A percentile compares a stretch with the other conserved stretches of the same genome.
Conservation (phyloP, 2,797 vertebrate genomes). For the Semotilus atromaculatus region DNA sequence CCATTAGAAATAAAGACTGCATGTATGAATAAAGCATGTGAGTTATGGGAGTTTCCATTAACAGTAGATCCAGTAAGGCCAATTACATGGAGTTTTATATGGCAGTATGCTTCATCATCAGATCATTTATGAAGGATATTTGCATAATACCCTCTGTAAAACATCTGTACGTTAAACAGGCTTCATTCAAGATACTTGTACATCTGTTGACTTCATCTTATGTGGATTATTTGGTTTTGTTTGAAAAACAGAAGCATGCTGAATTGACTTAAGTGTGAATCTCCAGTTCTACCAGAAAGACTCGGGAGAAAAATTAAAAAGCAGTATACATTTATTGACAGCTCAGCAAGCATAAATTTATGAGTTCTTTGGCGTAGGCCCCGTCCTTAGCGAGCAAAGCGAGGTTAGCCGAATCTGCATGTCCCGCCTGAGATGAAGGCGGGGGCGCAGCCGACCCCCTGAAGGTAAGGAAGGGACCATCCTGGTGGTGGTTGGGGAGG, state of each 20-base stretch:
- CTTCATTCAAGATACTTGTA: background rate
- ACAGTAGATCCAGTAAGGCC: background rate
- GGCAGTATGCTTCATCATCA: background rate
- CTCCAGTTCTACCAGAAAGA: too few relatives aligned
- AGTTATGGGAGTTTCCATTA: background rate
- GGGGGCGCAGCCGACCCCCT: too few relatives aligned
- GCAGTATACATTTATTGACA: too few relatives aligned
- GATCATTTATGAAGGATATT: background rate
- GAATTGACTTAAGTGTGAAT: conserved; percentile 1
- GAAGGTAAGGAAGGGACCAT: too few relatives aligned
- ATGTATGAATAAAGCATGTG: background rate
- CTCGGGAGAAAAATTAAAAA: too few relatives aligned
- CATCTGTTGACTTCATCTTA: background rate
- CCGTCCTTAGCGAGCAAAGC: too few relatives aligned
- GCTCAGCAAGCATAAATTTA: too few relatives aligned
- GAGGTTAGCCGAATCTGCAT: too few relatives aligned
- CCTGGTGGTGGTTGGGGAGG: too few relatives aligned
- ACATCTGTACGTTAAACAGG: conserved; percentile 3
- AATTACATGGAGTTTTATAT: background rate
- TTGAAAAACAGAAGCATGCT: conserved; percentile 12
- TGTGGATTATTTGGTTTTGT: conserved; percentile 4
- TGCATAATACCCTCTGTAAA: background rate
- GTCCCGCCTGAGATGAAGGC: too few relatives aligned
- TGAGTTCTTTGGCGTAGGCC: too few relatives aligned
- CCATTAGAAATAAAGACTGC: background rate